Percentiles rank a stretch among this genome's conserved stretches.
phyloP scores from a whole-genome alignment of 2,888 invertebrate species.

The Thecocarcelia acutangulata region DNA sequence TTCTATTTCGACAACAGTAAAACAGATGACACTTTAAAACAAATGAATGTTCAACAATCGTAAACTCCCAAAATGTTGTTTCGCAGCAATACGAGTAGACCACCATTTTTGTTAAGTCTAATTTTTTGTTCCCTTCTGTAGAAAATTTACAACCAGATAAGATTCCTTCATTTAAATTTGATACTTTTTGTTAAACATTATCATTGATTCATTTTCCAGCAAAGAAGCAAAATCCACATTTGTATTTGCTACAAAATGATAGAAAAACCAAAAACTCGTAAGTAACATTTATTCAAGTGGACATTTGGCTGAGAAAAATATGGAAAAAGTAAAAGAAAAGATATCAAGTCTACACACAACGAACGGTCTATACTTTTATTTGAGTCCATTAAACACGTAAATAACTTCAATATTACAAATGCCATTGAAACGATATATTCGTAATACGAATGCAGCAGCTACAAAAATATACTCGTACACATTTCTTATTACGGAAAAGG shows the following conservation, averaged over 20 bases:
- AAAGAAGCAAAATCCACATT: slow-evolving; percentile 43
- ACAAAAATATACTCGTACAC: slow-evolving; percentile 14
- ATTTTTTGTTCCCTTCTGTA: neutral
- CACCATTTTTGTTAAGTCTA: neutral
- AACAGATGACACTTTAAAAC: no score
- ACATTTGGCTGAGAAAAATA: slow-evolving; percentile 57
- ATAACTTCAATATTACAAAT: slow-evolving; percentile 60
- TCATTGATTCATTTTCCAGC: slow-evolving; percentile 51
- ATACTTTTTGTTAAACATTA: slow-evolving; percentile 25
- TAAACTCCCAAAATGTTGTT: no score
- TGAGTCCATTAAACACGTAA: slow-evolving; percentile 57
- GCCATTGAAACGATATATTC: slow-evolving; percentile 50
- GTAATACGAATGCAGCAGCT: neutral
- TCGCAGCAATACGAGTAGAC: no score
- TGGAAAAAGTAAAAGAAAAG: slow-evolving; percentile 5
- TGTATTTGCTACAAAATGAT: slow-evolving; percentile 24
- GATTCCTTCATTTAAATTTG: neutral
- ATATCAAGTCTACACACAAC: slow-evolving; percentile 45
- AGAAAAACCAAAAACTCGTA: slow-evolving; percentile 32
- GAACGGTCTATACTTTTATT: slow-evolving; percentile 18
- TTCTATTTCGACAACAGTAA: no score
- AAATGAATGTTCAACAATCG: no score
- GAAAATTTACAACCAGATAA: neutral
- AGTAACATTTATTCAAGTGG: slow-evolving; percentile 64
- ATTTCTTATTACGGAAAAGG: slow-evolving; percentile 26